phyloP scores from a whole-genome alignment of 2,797 vertebrate genomes.

The Rhincodon typus region DNA sequence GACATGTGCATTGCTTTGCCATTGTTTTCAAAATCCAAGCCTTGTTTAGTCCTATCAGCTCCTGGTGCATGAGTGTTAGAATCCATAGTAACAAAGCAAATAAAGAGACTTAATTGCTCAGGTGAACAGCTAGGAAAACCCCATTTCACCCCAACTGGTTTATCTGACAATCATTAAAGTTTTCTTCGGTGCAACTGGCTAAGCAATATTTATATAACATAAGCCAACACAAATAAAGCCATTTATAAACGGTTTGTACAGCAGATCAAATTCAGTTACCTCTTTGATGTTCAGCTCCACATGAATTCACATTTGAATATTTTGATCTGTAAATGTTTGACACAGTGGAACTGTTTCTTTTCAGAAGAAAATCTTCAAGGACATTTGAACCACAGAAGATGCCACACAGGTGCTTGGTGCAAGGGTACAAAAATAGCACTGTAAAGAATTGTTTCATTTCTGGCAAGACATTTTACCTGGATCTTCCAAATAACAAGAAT shows the following conservation, averaged over 20 bases:
- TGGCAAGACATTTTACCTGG: conserved; percentile 77
- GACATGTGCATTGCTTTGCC: too few species aligned
- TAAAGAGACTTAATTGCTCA: neutral
- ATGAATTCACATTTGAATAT: neutral
- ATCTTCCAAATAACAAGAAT: conserved; percentile 63
- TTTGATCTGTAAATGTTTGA: neutral
- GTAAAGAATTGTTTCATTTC: conserved; percentile 56
- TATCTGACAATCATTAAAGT: neutral
- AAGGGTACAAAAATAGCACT: conserved; percentile 48
- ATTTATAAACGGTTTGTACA: neutral
- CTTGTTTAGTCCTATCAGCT: neutral
- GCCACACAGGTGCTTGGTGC: conserved; percentile 30
- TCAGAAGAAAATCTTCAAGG: neutral
- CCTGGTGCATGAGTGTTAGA: neutral
- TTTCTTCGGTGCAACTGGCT: neutral
- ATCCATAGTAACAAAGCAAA: neutral
- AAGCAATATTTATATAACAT: neutral
- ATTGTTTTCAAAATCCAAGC: too few species aligned
- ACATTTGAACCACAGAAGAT: neutral
- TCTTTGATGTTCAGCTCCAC: neutral
- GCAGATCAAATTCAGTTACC: neutral
- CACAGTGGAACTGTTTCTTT: neutral
- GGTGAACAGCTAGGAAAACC: neutral
- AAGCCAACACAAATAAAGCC: neutral
- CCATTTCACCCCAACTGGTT: neutral